Evolutionary conservation across 2,113 vertebrate species (phyloP).

Genomic region (Chaetura pelagica): DNA sequence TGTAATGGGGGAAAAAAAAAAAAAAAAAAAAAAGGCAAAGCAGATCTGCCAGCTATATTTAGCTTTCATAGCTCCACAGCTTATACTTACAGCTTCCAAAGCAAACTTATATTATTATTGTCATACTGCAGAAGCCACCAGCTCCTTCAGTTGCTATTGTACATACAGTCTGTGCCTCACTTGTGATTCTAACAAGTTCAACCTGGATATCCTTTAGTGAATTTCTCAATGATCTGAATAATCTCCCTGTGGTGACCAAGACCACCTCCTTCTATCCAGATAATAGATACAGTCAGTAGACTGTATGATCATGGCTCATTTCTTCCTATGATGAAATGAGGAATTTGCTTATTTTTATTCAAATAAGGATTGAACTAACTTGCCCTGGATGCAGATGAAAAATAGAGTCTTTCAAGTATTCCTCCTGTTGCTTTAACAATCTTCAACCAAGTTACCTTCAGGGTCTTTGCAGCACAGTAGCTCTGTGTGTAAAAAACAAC

Average conservation of each 20-base stretch:
- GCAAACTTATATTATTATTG: neutral
- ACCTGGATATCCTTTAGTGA: neutral
- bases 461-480: slow-evolving; percentile 24
- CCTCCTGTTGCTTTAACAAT: slow-evolving; percentile 13
- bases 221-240: neutral
- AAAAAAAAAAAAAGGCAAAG: neutral
- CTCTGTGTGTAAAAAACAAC: neutral
- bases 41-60: neutral
- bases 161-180: neutral
- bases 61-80: too few relatives aligned
- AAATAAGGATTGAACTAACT: neutral
- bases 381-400: neutral
- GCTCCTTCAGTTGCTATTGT: neutral
- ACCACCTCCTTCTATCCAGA: neutral
- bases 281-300: neutral
- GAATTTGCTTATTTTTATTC: neutral
- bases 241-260: neutral
- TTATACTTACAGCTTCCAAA: neutral
- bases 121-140: neutral
- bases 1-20: too few relatives aligned
- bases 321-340: neutral
- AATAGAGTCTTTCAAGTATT: neutral
- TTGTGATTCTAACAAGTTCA: neutral
- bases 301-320: neutral
- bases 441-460: slow-evolving; percentile 12